Evolutionary conservation across 2,797 vertebrate genomes (phyloP).

Genomic region (Propithecus perrieri): DNA sequence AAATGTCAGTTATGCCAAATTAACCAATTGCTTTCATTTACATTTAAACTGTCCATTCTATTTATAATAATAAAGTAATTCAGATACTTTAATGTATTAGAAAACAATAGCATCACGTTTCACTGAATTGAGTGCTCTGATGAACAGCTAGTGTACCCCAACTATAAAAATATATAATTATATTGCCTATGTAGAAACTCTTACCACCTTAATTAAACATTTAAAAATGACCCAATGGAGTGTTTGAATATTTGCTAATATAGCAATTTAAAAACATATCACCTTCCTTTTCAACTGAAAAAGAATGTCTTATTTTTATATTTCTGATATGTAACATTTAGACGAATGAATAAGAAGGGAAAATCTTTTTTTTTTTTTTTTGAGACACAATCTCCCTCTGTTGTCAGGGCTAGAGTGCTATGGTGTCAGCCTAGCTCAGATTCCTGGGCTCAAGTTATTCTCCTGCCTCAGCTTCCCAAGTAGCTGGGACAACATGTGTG

Average conservation of each 20-base stretch:
- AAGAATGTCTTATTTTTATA: neutral
- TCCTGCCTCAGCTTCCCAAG: no score
- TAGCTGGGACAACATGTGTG: no score
- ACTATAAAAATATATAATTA: neutral
- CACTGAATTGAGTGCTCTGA: neutral
- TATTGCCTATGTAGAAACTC: neutral
- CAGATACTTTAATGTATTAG: neutral
- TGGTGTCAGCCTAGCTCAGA: no score
- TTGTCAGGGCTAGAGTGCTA: no score
- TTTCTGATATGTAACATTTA: conserved; percentile 6
- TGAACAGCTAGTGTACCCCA: neutral
- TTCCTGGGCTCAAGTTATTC: no score
- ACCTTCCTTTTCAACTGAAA: neutral
- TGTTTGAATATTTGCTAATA: neutral
- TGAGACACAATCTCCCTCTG: no score
- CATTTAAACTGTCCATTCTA: neutral
- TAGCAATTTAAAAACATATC: neutral
- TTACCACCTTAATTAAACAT: neutral
- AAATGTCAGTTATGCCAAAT: neutral
- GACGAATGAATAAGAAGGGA: neutral
- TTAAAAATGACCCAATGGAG: neutral
- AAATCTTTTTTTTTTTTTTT: neutral
- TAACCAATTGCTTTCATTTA: neutral
- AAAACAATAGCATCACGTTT: neutral
- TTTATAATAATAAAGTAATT: neutral